Evolutionary conservation across 2,888 invertebrate genomes (phyloP).

Genomic region (Mellilla xanthometata): DNA sequence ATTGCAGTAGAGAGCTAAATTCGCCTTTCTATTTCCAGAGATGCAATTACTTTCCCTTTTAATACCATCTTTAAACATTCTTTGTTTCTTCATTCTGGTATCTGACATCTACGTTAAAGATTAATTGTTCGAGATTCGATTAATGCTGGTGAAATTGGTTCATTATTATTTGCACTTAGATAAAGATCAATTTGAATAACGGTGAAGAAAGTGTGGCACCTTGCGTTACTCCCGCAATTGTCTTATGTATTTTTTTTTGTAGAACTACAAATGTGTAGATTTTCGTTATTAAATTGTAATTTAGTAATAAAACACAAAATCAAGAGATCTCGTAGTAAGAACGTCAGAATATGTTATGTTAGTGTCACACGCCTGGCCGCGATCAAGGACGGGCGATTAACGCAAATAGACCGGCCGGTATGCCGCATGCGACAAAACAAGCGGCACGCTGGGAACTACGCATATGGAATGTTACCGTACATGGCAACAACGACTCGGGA

Average conservation of each 20-base stretch:
- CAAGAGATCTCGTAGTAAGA: no score
- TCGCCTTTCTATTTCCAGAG: slow-evolving; percentile 48
- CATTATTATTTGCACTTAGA: slow-evolving; percentile 15
- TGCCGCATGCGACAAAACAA: slow-evolving; percentile 25
- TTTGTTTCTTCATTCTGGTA: slow-evolving; percentile 28
- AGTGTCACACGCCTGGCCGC: slow-evolving; percentile 6
- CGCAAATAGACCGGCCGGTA: slow-evolving; percentile 20
- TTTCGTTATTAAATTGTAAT: no score
- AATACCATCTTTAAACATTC: slow-evolving; percentile 34
- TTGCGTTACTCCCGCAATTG: slow-evolving; percentile 12
- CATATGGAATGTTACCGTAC: slow-evolving; percentile 15
- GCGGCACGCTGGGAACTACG: slow-evolving; percentile 10
- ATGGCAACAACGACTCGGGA: slow-evolving; percentile 5
- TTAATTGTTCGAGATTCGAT: slow-evolving; percentile 25
- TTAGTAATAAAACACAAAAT: no score
- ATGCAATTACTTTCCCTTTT: slow-evolving; percentile 47
- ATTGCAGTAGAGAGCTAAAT: slow-evolving; percentile 34
- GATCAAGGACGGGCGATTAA: slow-evolving; percentile 25
- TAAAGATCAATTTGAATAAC: slow-evolving; percentile 10
- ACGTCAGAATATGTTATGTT: background rate
- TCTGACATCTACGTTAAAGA: slow-evolving; percentile 22
- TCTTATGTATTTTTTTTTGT: background rate
- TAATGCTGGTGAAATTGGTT: slow-evolving; percentile 18
- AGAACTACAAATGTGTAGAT: no score
- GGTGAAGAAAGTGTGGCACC: slow-evolving; percentile 10